These are phyloP conservation scores for Orchesella flavescens DNA, from an alignment of 2,888 invertebrate genomes.

Conservation along the genomic window DNA sequence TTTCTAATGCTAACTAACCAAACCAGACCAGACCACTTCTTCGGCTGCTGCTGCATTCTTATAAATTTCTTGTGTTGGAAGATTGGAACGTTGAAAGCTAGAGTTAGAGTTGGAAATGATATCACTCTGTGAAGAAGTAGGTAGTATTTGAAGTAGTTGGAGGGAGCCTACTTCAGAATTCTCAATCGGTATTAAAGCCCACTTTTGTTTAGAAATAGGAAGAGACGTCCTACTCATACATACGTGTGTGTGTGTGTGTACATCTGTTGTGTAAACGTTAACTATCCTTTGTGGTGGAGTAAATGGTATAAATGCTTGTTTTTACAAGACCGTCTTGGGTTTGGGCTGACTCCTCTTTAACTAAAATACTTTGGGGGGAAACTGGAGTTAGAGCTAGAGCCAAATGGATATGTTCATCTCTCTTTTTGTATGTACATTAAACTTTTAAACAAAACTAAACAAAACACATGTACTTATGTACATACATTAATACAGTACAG, in stretches of 20 bases:
- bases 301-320: constrained; percentile 25
- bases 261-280: constrained; percentile 23
- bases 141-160: neutral
- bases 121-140: too few relatives aligned
- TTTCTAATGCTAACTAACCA: too few relatives aligned
- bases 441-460: too few relatives aligned
- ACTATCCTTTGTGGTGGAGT: constrained; percentile 8
- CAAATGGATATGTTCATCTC: constrained; percentile 19
- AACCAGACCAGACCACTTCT: too few relatives aligned
- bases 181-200: constrained; percentile 21
- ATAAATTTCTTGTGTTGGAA: neutral
- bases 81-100: too few relatives aligned
- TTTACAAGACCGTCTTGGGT: constrained; percentile 16
- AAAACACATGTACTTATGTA: neutral
- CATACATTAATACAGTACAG: neutral
- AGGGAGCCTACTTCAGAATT: constrained; percentile 22
- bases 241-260: neutral
- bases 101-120: too few relatives aligned
- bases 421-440: neutral
- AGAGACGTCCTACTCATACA: neutral
- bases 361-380: neutral
- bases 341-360: neutral
- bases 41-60: neutral
- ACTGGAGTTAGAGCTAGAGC: neutral
- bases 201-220: constrained; percentile 16